phyloP scores from a whole-genome alignment of 2,888 invertebrate species.

The Amphipyra tragopoginis region DNA sequence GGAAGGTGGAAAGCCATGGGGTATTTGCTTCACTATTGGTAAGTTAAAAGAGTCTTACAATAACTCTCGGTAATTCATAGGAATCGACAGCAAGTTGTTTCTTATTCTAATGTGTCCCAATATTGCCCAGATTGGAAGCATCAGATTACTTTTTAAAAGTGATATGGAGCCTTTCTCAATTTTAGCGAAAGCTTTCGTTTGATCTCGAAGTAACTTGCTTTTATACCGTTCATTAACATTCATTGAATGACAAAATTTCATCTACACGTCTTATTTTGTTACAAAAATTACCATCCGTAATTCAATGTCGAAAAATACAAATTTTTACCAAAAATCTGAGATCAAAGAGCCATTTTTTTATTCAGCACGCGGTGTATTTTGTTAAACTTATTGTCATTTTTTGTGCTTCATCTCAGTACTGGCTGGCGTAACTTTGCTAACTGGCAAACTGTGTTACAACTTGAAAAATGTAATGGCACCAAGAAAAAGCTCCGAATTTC shows the following conservation, averaged over 20 bases:
- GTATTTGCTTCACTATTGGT: no score
- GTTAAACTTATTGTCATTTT: conserved; percentile 28
- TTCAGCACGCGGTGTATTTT: conserved; percentile 8
- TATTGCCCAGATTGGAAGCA: no score
- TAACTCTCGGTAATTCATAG: no score
- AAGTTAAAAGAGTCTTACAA: no score
- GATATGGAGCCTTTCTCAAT: not conserved
- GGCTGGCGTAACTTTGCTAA: conserved; percentile 28
- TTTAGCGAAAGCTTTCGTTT: not conserved
- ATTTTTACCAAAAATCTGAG: conserved; percentile 3
- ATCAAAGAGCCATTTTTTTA: conserved; percentile 11
- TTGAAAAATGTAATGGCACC: conserved; percentile 24
- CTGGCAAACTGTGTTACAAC: conserved; percentile 30
- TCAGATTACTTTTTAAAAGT: no score
- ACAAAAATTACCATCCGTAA: not conserved
- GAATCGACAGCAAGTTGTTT: no score
- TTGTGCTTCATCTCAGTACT: no score
- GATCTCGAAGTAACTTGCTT: not conserved
- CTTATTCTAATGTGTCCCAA: no score
- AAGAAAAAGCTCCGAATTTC: conserved; percentile 14
- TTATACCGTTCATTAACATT: not conserved
- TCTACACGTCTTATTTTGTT: not conserved
- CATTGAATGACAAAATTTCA: not conserved
- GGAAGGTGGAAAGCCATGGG: no score
- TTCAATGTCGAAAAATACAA: conserved; percentile 9